A percentile compares a stretch with the other conserved stretches of the same genome.
These are phyloP conservation scores for Littorina saxatilis DNA, from an alignment of 1,140 invertebrate species.

Conservation along the genomic window DNA sequence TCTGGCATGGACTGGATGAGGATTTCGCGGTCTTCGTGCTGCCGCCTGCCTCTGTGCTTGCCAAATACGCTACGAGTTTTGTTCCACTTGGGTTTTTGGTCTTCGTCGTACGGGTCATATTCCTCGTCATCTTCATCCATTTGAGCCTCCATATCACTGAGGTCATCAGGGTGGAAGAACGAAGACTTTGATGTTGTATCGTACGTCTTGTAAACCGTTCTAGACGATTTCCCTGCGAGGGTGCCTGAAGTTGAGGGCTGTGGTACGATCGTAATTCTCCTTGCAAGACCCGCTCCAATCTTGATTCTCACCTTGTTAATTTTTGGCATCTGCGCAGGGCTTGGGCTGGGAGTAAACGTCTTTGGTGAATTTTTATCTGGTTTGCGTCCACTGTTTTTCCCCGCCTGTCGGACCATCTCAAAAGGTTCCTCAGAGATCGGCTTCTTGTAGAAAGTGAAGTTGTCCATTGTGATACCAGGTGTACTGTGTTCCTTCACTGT, in stretches of 20 bases:
- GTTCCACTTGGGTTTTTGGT: not conserved
- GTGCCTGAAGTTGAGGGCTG: no score
- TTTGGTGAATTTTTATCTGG: not conserved
- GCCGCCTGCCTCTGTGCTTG: not conserved
- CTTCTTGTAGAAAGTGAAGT: conserved; percentile 63
- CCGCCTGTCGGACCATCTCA: conserved; percentile 64
- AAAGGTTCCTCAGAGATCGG: conserved; percentile 62
- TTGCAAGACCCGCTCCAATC: not conserved
- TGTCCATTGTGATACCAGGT: conserved; percentile 48
- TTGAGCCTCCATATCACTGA: no score
- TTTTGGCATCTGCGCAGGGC: not conserved
- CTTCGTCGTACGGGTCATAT: not conserved
- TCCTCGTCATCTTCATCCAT: conserved; percentile 2
- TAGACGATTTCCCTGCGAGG: no score
- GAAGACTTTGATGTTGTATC: no score
- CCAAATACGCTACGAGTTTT: not conserved
- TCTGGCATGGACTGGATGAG: conserved; percentile 39
- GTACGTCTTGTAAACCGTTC: no score
- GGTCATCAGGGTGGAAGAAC: no score
- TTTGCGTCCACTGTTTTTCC: not conserved
- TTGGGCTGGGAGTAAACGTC: not conserved
- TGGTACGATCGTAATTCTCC: no score
- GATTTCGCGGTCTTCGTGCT: conserved; percentile 35
- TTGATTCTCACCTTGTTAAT: not conserved
- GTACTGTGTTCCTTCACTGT: not conserved